These are phyloP conservation scores for Plutella xylostella DNA, from an alignment of 2,888 invertebrate species.

Conservation along the genomic window DNA sequence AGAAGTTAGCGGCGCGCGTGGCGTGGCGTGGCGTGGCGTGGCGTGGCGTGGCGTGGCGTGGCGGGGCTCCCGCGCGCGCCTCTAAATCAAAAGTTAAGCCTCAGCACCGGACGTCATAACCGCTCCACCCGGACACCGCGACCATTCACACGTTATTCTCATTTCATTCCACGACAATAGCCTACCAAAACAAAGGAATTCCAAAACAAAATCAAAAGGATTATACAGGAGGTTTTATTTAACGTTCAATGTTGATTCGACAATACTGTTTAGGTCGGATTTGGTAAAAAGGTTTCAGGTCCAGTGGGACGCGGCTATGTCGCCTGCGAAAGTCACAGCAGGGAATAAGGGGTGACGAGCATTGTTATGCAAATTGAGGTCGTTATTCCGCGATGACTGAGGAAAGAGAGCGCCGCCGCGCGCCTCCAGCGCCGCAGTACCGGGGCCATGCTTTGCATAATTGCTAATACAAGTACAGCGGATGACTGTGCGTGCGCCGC, in stretches of 20 bases:
- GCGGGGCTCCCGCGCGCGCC: constrained; percentile 21
- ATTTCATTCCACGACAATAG: neutral
- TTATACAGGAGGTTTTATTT: neutral
- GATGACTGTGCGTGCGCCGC: constrained; percentile 23
- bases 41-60: constrained; percentile 20
- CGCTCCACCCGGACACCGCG: neutral
- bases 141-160: neutral
- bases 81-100: constrained; percentile 39
- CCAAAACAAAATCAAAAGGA: neutral
- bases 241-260: neutral
- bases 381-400: constrained; percentile 68
- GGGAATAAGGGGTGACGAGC: constrained; percentile 66
- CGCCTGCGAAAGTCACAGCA: constrained; percentile 60
- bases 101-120: constrained; percentile 9
- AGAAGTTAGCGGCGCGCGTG: constrained; percentile 51
- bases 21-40: constrained; percentile 31
- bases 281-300: constrained; percentile 48
- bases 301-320: constrained; percentile 50
- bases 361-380: constrained; percentile 70
- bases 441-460: constrained; percentile 66
- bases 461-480: constrained; percentile 57
- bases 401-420: constrained; percentile 58
- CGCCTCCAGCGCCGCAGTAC: constrained; percentile 22
- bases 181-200: neutral
- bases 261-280: constrained; percentile 30